These are phyloP conservation scores for Hydropsyche tenuis DNA, from an alignment of 1,140 invertebrate species.

Conservation along the genomic window DNA sequence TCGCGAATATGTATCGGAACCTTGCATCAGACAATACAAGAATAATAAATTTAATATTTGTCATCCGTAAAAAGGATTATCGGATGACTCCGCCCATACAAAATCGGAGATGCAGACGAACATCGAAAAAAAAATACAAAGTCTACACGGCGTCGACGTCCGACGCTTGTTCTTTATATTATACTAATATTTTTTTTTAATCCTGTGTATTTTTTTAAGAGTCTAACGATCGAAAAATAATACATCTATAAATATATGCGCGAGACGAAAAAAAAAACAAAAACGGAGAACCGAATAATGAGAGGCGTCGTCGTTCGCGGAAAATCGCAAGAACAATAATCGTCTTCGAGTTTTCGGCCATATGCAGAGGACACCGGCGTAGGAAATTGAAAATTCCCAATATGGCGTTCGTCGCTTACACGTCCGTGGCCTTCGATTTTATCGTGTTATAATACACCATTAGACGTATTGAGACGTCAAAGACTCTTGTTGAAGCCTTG, in stretches of 20 bases:
- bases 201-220: no score
- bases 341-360: not conserved
- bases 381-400: conserved; percentile 18
- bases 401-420: not conserved
- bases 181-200: no score
- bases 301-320: not conserved
- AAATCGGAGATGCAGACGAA: conserved; percentile 4
- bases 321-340: conserved; percentile 7
- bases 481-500: no score
- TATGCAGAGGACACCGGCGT: not conserved
- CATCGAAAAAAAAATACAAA: conserved; percentile 2
- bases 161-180: not conserved
- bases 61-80: conserved; percentile 33
- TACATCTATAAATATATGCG: no score
- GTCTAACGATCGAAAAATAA: no score
- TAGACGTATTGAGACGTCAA: no score
- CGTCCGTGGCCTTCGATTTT: not conserved
- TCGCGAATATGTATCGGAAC: not conserved
- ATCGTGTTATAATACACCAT: no score
- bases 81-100: conserved; percentile 28
- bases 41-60: conserved; percentile 32
- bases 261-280: no score
- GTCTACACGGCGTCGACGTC: conserved; percentile 7
- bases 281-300: not conserved
- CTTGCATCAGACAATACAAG: not conserved